These are phyloP conservation scores for Sterrhoptilus dennistouni DNA, from an alignment of 2,113 vertebrate species.

Conservation along the genomic window DNA sequence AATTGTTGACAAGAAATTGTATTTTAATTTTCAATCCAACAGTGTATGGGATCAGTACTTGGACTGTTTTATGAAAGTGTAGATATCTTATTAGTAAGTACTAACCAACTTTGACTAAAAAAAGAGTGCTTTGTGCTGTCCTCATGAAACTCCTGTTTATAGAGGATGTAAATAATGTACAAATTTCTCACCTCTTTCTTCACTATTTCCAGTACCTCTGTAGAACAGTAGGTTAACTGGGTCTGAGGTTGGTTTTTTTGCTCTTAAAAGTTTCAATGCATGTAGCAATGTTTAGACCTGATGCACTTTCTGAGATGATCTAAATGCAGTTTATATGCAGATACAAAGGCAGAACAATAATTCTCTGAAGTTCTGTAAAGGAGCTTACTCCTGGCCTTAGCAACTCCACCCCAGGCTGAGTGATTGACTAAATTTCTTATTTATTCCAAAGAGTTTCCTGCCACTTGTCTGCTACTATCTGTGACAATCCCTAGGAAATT, in stretches of 20 bases:
- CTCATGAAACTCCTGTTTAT: neutral
- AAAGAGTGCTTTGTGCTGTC: neutral
- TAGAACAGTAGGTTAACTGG: neutral
- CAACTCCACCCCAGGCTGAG: neutral
- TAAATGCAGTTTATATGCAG: neutral
- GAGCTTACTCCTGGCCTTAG: neutral
- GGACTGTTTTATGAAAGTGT: neutral
- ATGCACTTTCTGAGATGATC: neutral
- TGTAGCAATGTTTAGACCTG: neutral
- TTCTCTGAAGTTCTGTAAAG: neutral
- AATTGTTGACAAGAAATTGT: neutral
- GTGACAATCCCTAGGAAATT: neutral
- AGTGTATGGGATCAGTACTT: neutral
- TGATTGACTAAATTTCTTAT: neutral
- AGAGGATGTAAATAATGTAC: neutral
- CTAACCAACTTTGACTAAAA: neutral
- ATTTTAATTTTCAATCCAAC: neutral
- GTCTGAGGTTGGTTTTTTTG: neutral
- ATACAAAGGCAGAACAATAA: neutral
- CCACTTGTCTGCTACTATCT: neutral
- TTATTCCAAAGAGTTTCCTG: neutral
- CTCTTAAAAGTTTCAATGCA: neutral
- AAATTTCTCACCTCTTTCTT: neutral
- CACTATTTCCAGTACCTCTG: neutral
- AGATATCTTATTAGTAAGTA: neutral